Evolutionary conservation across 2,888 invertebrate species (phyloP), one percentile per base, ranked within the genome.

Genomic region (Autographa gamma): DNA sequence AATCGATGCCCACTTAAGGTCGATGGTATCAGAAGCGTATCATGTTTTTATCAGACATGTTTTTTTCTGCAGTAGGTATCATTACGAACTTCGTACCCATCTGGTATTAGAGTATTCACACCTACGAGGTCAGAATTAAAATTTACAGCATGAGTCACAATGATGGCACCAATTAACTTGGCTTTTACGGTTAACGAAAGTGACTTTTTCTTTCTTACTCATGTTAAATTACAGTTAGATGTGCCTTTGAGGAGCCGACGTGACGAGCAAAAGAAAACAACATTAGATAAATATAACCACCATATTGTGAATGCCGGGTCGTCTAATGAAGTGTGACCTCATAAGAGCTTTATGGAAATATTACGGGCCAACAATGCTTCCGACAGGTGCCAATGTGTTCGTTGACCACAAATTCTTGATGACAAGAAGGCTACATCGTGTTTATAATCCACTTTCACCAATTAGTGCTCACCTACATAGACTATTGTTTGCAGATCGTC

Each of bases 371-470:
- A 59, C 67, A 59, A 65, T 31, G 48, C 62, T 69, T 80, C 74
- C 48, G 65, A 62, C 60, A 71, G 61, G 71, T 72, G 71, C 63
- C 54, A 63, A 58, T 13, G n/a, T 32, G 14, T 34, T 71, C 72
- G 62, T 62, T 65, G 64, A 62, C 32, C 32, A 72, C 43, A 63
- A 69, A 80, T 63, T 78, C 66, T 63, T 70, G 59, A 78, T 72
- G 72, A 74, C 62, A 78, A 73, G 72, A 74, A 66, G 74, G 62
- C 58, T 76, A 69, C 59, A 67, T 68, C 48, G 65, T 72, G 78
- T 80, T 76, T 77, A 79, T 83, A 81, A 77, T 84, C 41, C 70
- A 80, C 88, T 88, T 88, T 88, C 88, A 81, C 87, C 84, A 81
- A 85, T 85, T 82, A 86, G 66, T 68, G 63, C 66, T 81, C 72